phyloP scores from a whole-genome alignment of 1,140 invertebrate species.

The Drosophila grimshawi region DNA sequence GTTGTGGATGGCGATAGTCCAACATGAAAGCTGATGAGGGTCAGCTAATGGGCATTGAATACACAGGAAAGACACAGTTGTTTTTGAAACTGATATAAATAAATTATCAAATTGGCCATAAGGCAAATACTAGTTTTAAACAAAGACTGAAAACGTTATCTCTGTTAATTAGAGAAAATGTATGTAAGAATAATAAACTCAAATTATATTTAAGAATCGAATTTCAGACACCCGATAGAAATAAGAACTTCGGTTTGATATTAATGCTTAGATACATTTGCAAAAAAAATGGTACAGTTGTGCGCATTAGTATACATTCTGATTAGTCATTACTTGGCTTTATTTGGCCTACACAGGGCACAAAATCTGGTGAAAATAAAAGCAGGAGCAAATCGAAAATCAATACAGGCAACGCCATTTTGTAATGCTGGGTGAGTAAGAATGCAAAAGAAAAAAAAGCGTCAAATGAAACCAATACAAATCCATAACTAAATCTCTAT shows the following conservation, averaged over 20 bases:
- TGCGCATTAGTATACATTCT: background rate
- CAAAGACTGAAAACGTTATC: too few relatives aligned
- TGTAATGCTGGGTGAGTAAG: slow-evolving; percentile 33
- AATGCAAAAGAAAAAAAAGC: slow-evolving; percentile 41
- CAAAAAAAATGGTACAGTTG: slow-evolving; percentile 28
- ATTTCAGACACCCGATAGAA: too few relatives aligned
- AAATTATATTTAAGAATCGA: too few relatives aligned
- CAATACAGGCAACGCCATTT: slow-evolving; percentile 76
- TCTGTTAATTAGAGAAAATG: background rate
- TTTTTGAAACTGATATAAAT: background rate
- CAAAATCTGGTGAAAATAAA: slow-evolving; percentile 32
- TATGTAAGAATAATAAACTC: too few relatives aligned
- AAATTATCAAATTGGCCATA: slow-evolving; percentile 8
- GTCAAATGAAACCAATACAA: slow-evolving; percentile 79
- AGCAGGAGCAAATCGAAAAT: slow-evolving; percentile 72
- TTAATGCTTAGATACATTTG: background rate
- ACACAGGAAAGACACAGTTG: background rate
- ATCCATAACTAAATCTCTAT: slow-evolving; percentile 68
- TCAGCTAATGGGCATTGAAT: slow-evolving; percentile 20
- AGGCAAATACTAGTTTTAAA: background rate
- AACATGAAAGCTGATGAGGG: slow-evolving; percentile 35
- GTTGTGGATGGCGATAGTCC: background rate
- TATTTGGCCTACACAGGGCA: slow-evolving; percentile 46
- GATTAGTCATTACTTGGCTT: slow-evolving; percentile 25
- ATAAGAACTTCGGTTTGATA: too few relatives aligned